Evolutionary conservation across 2,797 vertebrate species (phyloP), one percentile per base, ranked within the genome.

Genomic region (Spinibarbus caldwelli): DNA sequence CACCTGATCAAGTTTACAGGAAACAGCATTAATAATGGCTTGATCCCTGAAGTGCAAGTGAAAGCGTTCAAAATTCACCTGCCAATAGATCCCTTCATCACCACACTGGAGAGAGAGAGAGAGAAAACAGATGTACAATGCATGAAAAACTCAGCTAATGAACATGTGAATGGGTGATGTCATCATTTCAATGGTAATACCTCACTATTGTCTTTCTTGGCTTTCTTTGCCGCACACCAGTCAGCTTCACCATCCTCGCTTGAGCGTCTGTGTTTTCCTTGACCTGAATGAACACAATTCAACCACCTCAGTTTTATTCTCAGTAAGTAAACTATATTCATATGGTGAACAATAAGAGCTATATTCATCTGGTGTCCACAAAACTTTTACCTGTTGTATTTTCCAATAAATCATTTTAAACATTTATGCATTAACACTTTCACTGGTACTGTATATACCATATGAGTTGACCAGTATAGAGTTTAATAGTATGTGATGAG

Each of bases 21-120:
- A 96, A 14, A 99, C 96, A 0, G 98, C 97, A 0, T 93, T 94
- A 90, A 99, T 95, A 68, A 99, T 96, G 2, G 95, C 95, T 92
- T 99, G 98, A 93, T 98, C 97, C 31, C 97, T 96, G 91, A 99
- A 99, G 82, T 98, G 95, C 83, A 98, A 97, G 91, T 99, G 98
- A 90, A 99, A 99, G 6, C 98, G 96, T 82, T 97, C 96, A 21
- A 97, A 95, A 91, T 98, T 98, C 82, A 97, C 96, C 86, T 97
- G 97, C 98, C 98, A 99, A 87, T 97, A 97, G 91, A 99, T 96
- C 29, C 96, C 97, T 0, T 97, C 96, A 0, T 99, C 97, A 0
- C 95, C 95, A 0, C 91, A 92, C 29, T 98, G 90, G 6, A 47
- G 7, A 86, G 12, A 77, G 23, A n/a, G n/a, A n/a, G n/a, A 23